Conservation (phyloP, 2,797 vertebrate genomes). For the Loris lydekkerianus region DNA sequence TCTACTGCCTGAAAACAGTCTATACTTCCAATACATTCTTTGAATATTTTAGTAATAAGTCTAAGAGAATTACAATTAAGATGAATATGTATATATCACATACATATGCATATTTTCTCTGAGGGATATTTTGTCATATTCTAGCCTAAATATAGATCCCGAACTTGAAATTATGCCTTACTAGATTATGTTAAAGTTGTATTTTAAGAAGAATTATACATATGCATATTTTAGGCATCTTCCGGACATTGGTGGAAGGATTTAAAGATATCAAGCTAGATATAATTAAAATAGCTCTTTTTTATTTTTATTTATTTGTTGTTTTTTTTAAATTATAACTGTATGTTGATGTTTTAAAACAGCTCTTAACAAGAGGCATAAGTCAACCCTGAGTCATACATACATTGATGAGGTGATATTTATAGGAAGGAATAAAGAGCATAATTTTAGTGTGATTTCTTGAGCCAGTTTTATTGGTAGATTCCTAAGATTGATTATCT, state of each 20-base stretch:
- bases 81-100: not conserved
- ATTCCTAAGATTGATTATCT: not conserved
- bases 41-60: conserved; percentile 40
- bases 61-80: conserved; percentile 7
- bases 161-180: not conserved
- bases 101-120: not conserved
- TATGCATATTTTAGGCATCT: conserved; percentile 62
- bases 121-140: not conserved
- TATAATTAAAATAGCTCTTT: conserved; percentile 19
- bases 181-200: conserved; percentile 74
- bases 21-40: not conserved
- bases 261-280: conserved; percentile 32
- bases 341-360: too few species aligned
- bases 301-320: too few species aligned
- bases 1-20: not conserved
- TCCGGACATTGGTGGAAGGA: conserved; percentile 71
- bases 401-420: not conserved
- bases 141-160: not conserved
- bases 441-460: not conserved
- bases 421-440: not conserved
- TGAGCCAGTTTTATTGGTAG: conserved; percentile 27
- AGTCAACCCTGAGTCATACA: not conserved
- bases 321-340: too few species aligned
- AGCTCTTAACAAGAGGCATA: not conserved
- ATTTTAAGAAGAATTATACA: conserved; percentile 50